phyloP scores from a whole-genome alignment of 2,888 invertebrate species.

The Lepidocyrtinus sp. region DNA sequence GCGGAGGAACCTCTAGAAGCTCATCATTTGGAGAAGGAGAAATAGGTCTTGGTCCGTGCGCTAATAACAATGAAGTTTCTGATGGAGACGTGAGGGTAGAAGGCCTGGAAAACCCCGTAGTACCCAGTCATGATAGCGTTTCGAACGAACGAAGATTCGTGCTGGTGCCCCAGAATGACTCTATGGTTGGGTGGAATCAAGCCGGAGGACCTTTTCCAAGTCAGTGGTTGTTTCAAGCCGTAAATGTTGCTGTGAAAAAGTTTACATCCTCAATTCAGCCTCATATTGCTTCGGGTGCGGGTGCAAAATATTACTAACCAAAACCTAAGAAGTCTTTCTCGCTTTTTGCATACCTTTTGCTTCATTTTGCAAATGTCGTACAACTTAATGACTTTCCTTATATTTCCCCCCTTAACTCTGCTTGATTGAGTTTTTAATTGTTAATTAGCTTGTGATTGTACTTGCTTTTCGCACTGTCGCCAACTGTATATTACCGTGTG shows the following conservation, averaged over 20 bases:
- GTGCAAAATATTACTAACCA: neutral
- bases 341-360: no score
- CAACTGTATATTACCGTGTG: no score
- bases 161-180: conserved; percentile 66
- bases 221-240: conserved; percentile 69
- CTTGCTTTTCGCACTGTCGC: no score
- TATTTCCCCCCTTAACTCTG: no score
- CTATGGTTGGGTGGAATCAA: conserved; percentile 66
- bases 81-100: conserved; percentile 12
- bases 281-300: neutral
- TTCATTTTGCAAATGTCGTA: no score
- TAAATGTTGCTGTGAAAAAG: conserved; percentile 68
- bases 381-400: no score
- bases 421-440: no score
- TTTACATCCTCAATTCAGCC: conserved; percentile 51
- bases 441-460: no score
- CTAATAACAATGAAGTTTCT: neutral
- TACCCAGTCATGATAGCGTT: neutral
- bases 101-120: neutral
- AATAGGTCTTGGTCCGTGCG: neutral
- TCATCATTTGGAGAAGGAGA: neutral
- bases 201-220: conserved; percentile 68
- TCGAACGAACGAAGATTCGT: conserved; percentile 63
- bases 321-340: no score
- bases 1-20: neutral